These are phyloP conservation scores for Axea sp. DNA, from an alignment of 2,888 invertebrate genomes.

Conservation along the genomic window DNA sequence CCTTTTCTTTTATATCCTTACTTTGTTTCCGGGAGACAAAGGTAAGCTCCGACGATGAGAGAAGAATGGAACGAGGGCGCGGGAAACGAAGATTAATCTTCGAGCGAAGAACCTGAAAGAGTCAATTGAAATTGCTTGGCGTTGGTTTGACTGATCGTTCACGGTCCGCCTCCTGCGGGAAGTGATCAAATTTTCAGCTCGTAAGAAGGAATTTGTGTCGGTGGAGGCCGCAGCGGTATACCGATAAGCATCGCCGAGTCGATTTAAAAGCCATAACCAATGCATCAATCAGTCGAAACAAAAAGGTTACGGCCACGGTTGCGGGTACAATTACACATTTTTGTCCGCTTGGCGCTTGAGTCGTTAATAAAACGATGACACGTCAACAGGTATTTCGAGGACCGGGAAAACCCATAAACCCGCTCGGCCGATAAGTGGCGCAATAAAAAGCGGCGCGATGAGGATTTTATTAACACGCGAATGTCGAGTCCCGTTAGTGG, in stretches of 20 bases:
- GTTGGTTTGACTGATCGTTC: constrained; percentile 63
- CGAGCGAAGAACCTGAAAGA: constrained; percentile 59
- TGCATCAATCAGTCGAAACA: constrained; percentile 51
- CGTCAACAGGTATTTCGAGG: constrained; percentile 29
- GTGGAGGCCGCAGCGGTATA: constrained; percentile 14
- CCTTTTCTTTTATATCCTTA: constrained; percentile 51
- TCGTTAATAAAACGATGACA: constrained; percentile 1
- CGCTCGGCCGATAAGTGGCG: constrained; percentile 8
- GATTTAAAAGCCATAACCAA: constrained; percentile 38
- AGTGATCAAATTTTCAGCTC: constrained; percentile 60
- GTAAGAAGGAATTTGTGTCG: constrained; percentile 56
- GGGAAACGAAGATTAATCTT: constrained; percentile 59
- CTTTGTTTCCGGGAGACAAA: constrained; percentile 60
- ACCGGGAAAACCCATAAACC: constrained; percentile 14
- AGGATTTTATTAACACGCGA: constrained; percentile 32
- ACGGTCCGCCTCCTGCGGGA: constrained; percentile 53
- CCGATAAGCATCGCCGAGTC: constrained; percentile 55
- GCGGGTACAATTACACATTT: constrained; percentile 21
- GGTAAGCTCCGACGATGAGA: constrained; percentile 45
- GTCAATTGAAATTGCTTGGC: constrained; percentile 63
- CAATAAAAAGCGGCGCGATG: constrained; percentile 13
- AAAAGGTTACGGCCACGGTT: constrained; percentile 3
- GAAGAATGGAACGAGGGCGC: constrained; percentile 38
- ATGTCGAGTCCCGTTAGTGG: constrained; percentile 14
- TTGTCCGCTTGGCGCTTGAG: background rate